phyloP scores from a whole-genome alignment of 2,797 vertebrate genomes.

The Neostethus bicornis region DNA sequence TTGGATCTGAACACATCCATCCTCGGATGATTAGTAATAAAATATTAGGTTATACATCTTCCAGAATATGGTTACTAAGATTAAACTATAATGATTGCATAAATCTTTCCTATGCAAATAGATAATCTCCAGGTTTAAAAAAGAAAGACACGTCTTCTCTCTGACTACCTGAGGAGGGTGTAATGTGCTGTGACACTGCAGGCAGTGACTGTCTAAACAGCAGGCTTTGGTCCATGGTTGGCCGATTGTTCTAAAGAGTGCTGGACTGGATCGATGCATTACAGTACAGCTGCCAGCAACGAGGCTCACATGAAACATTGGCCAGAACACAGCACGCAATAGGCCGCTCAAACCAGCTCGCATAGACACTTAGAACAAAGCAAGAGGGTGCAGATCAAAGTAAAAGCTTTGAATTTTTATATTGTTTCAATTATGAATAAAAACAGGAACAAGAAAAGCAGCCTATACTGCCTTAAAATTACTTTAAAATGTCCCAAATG shows the following conservation, averaged over 20 bases:
- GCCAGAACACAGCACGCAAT: slow-evolving; percentile 29
- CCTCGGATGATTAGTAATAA: background rate
- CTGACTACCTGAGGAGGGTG: slow-evolving; percentile 65
- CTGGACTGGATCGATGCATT: slow-evolving; percentile 70
- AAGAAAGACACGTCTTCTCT: slow-evolving; percentile 59
- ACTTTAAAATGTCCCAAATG: slow-evolving; percentile 6
- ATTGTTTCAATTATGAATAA: slow-evolving; percentile 8
- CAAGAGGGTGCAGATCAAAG: slow-evolving; percentile 18
- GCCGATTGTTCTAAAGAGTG: slow-evolving; percentile 73
- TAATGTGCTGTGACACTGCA: slow-evolving; percentile 73
- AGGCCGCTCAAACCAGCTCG: slow-evolving; percentile 25
- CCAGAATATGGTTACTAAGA: slow-evolving; percentile 26
- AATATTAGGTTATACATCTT: background rate
- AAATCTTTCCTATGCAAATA: slow-evolving; percentile 48
- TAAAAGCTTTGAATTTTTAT: slow-evolving; percentile 8
- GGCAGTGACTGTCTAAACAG: slow-evolving; percentile 76
- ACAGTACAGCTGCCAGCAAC: slow-evolving; percentile 52
- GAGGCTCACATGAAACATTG: slow-evolving; percentile 34
- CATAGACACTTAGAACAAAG: slow-evolving; percentile 8
- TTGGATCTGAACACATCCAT: slow-evolving; percentile 1
- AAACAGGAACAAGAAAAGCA: slow-evolving; percentile 14
- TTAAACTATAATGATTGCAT: slow-evolving; percentile 8
- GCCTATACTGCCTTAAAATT: slow-evolving; percentile 9
- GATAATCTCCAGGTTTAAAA: slow-evolving; percentile 24
- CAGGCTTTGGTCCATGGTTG: slow-evolving; percentile 51